These are phyloP conservation scores for Erebia epiphron DNA, from an alignment of 2,888 invertebrate species.

Conservation along the genomic window DNA sequence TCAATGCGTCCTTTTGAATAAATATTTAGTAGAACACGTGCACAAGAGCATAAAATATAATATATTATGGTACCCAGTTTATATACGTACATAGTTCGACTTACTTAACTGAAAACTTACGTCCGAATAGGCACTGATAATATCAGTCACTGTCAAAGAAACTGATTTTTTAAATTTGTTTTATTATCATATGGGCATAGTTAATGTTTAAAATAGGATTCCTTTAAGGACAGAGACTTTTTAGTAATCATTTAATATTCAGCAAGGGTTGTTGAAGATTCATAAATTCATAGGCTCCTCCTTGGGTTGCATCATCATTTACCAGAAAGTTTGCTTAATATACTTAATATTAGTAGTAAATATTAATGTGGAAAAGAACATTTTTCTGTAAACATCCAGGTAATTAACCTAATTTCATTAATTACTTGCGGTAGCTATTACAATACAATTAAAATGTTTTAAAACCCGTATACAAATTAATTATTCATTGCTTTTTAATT, in stretches of 20 bases:
- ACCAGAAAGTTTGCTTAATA: too few relatives aligned
- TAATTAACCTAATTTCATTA: not conserved
- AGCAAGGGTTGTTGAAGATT: too few relatives aligned
- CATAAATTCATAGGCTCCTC: too few relatives aligned
- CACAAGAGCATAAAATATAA: slow-evolving; percentile 6
- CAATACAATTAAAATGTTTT: slow-evolving; percentile 5
- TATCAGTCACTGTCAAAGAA: too few relatives aligned
- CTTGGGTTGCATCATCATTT: too few relatives aligned
- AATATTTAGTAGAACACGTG: slow-evolving; percentile 40
- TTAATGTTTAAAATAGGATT: too few relatives aligned
- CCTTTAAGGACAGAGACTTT: too few relatives aligned
- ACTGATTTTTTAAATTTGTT: too few relatives aligned
- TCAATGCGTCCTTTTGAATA: slow-evolving; percentile 33
- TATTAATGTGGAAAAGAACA: not conserved
- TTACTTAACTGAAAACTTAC: not conserved
- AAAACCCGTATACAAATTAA: not conserved
- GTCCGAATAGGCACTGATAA: not conserved
- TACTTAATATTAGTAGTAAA: not conserved
- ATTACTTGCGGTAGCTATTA: not conserved
- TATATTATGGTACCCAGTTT: not conserved
- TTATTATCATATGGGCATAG: too few relatives aligned
- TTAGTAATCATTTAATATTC: too few relatives aligned
- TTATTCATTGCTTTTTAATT: slow-evolving; percentile 14
- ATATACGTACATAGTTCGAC: slow-evolving; percentile 14
- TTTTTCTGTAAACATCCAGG: not conserved